Percentiles rank a stretch among this genome's conserved stretches.
phyloP scores from a whole-genome alignment of 2,113 vertebrate genomes.

The Oreotrochilus melanogaster region DNA sequence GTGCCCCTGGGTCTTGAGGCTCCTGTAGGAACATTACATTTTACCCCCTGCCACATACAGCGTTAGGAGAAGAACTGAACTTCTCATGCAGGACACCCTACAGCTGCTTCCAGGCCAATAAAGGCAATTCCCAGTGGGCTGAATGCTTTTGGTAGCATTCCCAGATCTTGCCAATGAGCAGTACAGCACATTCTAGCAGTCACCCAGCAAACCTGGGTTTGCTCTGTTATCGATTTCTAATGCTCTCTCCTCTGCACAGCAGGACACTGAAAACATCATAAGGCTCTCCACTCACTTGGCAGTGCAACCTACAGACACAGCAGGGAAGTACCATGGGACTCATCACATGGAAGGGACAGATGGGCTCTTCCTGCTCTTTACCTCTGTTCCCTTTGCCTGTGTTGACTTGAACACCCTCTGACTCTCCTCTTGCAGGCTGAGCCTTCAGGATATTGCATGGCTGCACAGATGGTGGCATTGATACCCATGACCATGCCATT shows the following conservation, averaged over 20 bases:
- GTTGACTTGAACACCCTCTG: not conserved
- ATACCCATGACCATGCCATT: not conserved
- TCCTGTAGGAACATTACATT: not conserved
- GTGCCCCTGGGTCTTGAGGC: not conserved
- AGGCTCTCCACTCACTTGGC: conserved; percentile 14
- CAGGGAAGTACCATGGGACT: conserved; percentile 4
- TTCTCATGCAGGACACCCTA: not conserved
- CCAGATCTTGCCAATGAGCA: conserved; percentile 22
- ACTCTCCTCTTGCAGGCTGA: not conserved
- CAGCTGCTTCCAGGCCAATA: not conserved
- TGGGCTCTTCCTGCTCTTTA: not conserved
- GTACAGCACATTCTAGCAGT: not conserved
- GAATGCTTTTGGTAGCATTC: conserved; percentile 10
- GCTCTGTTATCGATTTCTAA: conserved; percentile 1
- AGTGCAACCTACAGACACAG: conserved; percentile 4
- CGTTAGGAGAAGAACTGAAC: not conserved
- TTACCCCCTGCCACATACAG: not conserved
- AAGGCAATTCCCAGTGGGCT: not conserved
- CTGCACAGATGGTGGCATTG: not conserved
- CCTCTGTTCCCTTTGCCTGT: not conserved
- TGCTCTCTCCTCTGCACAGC: conserved; percentile 35
- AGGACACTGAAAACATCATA: conserved; percentile 41
- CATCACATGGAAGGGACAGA: conserved; percentile 29
- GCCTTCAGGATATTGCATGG: not conserved
- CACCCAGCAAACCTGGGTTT: not conserved